These are phyloP conservation scores for Bursaphelenchus okinawaensis DNA, from an alignment of 2,888 invertebrate genomes.

Conservation along the genomic window DNA sequence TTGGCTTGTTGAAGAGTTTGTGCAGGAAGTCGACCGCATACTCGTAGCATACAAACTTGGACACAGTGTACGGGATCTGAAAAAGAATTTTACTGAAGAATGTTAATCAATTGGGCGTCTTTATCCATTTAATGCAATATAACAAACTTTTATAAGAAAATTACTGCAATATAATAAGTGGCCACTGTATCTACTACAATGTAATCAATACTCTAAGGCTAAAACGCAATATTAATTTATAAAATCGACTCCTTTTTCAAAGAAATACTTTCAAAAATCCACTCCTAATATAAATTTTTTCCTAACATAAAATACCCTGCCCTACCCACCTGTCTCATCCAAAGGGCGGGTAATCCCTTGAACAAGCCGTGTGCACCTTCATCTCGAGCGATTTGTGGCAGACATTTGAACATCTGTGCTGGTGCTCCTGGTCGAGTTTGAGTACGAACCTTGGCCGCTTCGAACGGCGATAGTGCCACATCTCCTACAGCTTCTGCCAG, in stretches of 20 bases:
- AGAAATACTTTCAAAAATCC: background rate
- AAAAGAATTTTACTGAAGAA: too few relatives aligned
- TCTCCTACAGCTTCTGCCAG: conserved; percentile 96
- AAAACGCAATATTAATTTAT: too few relatives aligned
- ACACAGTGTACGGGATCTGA: conserved; percentile 25
- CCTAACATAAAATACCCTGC: too few relatives aligned
- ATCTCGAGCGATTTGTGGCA: conserved; percentile 10
- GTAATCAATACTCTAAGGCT: too few relatives aligned
- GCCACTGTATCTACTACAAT: too few relatives aligned
- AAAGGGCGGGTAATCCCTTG: conserved; percentile 25
- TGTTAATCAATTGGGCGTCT: too few relatives aligned
- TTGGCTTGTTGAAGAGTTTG: conserved; percentile 6
- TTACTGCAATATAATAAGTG: too few relatives aligned
- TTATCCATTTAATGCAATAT: too few relatives aligned
- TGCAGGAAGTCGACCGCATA: conserved; percentile 15
- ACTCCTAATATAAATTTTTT: background rate
- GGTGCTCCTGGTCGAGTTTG: conserved; percentile 19
- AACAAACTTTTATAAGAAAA: too few relatives aligned
- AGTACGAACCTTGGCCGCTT: conserved; percentile 71
- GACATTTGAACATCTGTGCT: conserved; percentile 4
- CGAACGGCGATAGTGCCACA: conserved; percentile 86
- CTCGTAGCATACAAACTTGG: conserved; percentile 26
- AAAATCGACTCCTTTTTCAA: too few relatives aligned
- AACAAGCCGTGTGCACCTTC: conserved; percentile 20
- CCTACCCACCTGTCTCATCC: conserved; percentile 14